These are phyloP conservation scores for Smittia sp. DNA, from an alignment of 2,888 invertebrate genomes.

Conservation along the genomic window DNA sequence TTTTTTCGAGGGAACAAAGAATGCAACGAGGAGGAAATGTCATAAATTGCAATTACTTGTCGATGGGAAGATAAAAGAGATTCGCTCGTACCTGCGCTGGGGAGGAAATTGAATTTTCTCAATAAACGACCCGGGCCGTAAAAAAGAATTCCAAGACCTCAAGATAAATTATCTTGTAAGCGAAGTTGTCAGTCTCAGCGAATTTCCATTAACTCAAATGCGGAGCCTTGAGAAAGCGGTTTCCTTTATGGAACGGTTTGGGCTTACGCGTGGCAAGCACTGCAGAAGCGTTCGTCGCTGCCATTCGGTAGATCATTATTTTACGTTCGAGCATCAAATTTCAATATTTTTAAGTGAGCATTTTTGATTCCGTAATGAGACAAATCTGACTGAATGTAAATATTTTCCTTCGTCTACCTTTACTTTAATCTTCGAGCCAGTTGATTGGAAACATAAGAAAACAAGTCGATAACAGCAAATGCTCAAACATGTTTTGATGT, in stretches of 20 bases:
- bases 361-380: too few species aligned
- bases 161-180: background rate
- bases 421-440: too few species aligned
- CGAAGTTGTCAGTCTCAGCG: conserved; percentile 13
- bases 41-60: conserved; percentile 3
- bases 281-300: too few species aligned
- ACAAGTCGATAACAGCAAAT: background rate
- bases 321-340: background rate
- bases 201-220: background rate
- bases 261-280: background rate
- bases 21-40: conserved; percentile 8
- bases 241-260: background rate
- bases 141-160: background rate
- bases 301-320: background rate
- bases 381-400: too few species aligned
- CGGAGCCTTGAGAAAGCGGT: background rate
- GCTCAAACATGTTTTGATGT: background rate
- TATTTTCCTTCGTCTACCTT: background rate
- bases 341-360: background rate
- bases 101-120: background rate
- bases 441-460: background rate
- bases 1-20: background rate
- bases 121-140: background rate
- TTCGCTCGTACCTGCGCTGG: background rate
- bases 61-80: background rate